Evolutionary conservation across 2,113 vertebrate genomes (phyloP).

Genomic region (Salvelinus namaycush): DNA sequence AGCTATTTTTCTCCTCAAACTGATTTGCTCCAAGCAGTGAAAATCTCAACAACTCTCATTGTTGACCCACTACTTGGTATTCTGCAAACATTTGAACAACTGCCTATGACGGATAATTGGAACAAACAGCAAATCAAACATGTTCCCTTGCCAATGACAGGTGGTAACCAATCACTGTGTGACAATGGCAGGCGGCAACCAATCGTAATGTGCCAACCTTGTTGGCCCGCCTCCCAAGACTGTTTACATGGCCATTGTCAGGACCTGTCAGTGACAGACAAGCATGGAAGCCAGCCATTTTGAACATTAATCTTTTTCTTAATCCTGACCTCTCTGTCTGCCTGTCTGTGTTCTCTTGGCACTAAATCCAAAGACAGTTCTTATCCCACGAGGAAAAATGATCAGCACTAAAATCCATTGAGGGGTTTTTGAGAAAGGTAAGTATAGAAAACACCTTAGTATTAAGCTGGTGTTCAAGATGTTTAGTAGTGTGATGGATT

Average conservation of each 20-base stretch:
- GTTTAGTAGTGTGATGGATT: neutral
- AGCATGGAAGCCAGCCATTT: slow-evolving; percentile 1
- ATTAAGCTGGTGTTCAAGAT: neutral
- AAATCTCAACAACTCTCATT: slow-evolving; percentile 19
- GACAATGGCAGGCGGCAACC: slow-evolving; percentile 48
- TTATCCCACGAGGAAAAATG: no score
- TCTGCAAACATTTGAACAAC: slow-evolving; percentile 22
- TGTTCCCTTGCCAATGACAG: slow-evolving; percentile 41
- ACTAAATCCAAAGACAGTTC: neutral
- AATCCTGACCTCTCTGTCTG: neutral
- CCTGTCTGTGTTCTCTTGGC: neutral
- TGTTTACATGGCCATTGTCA: slow-evolving; percentile 46
- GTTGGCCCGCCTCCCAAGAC: slow-evolving; percentile 33
- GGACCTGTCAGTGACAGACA: slow-evolving; percentile 17
- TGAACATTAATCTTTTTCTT: neutral
- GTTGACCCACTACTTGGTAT: slow-evolving; percentile 34
- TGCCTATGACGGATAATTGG: slow-evolving; percentile 35
- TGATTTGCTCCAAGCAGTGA: slow-evolving; percentile 20
- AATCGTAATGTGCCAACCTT: slow-evolving; percentile 48
- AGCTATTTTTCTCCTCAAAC: no score
- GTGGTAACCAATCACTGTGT: slow-evolving; percentile 49
- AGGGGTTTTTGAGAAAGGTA: no score
- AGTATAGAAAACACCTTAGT: neutral
- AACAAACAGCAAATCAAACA: slow-evolving; percentile 49
- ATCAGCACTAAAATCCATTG: no score